phyloP scores from a whole-genome alignment of 2,888 invertebrate genomes.

The Apamea monoglypha region DNA sequence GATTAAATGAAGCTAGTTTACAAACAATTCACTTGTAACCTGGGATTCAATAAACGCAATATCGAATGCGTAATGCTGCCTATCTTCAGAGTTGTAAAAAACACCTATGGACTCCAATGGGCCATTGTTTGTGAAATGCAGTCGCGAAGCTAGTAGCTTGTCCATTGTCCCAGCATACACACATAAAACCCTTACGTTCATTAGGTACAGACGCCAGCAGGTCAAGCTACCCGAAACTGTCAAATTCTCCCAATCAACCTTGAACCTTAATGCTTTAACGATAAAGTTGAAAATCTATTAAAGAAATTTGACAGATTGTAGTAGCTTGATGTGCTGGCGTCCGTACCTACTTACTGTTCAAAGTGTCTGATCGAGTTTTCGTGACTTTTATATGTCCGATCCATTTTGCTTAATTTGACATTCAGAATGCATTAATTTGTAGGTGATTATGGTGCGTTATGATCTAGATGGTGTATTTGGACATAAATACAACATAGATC shows the following conservation, averaged over 20 bases:
- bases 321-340: too few species aligned
- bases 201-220: too few species aligned
- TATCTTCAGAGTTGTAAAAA: not conserved
- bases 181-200: not conserved
- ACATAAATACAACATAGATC: not conserved
- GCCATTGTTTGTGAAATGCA: slow-evolving; percentile 9
- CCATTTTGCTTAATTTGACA: slow-evolving; percentile 13
- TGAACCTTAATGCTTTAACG: too few species aligned
- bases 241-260: too few species aligned
- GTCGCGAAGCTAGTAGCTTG: not conserved
- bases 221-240: too few species aligned
- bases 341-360: not conserved
- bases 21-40: not conserved
- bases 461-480: too few species aligned
- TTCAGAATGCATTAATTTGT: not conserved
- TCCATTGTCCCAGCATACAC: not conserved
- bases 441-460: too few species aligned
- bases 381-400: slow-evolving; percentile 17
- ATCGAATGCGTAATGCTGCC: not conserved
- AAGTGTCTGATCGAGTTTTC: not conserved
- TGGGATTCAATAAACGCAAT: not conserved
- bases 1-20: not conserved
- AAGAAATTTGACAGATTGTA: too few species aligned
- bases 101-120: slow-evolving; percentile 7
- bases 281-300: too few species aligned